Percentiles rank a stretch among this genome's conserved stretches.
These are phyloP conservation scores for Xenopus petersii DNA, from an alignment of 2,797 vertebrate genomes.

Conservation along the genomic window DNA sequence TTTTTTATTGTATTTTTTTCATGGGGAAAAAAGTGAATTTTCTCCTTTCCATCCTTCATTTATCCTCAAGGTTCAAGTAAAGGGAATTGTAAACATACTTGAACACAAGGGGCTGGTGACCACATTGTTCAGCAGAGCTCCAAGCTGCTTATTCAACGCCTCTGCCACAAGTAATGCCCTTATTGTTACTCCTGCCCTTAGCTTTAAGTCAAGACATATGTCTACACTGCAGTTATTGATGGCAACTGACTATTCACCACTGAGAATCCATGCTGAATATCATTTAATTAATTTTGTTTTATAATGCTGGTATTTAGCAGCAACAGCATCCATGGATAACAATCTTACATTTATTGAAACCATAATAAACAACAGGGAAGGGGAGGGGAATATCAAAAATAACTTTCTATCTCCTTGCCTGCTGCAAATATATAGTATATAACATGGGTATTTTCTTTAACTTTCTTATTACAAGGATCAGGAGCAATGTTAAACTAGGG, in stretches of 20 bases:
- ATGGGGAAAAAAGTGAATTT: conserved; percentile 20
- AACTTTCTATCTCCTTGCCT: too few species aligned
- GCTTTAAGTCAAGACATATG: conserved; percentile 14
- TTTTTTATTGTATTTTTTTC: conserved; percentile 28
- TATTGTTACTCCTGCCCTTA: conserved; percentile 34
- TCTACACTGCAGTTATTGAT: conserved; percentile 8
- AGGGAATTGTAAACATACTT: conserved; percentile 41
- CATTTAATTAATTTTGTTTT: too few species aligned
- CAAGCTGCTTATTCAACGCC: conserved; percentile 22
- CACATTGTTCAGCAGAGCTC: conserved; percentile 26
- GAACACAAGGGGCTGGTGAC: conserved; percentile 36
- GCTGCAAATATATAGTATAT: too few species aligned
- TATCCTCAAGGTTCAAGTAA: conserved; percentile 42
- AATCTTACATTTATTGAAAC: too few species aligned
- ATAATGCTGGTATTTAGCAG: too few species aligned
- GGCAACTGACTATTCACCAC: neutral
- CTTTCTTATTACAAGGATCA: too few species aligned
- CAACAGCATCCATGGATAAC: too few species aligned
- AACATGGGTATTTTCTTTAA: too few species aligned
- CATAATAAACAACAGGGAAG: too few species aligned
- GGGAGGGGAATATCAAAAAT: too few species aligned
- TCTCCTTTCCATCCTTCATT: conserved; percentile 24
- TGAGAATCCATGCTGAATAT: neutral
- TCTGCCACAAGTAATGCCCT: conserved; percentile 26
- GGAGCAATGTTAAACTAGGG: too few species aligned